Percentiles rank a stretch among this genome's conserved stretches.
Evolutionary conservation across 1,140 invertebrate species (phyloP).

Genomic region (Lucilia sericata): DNA sequence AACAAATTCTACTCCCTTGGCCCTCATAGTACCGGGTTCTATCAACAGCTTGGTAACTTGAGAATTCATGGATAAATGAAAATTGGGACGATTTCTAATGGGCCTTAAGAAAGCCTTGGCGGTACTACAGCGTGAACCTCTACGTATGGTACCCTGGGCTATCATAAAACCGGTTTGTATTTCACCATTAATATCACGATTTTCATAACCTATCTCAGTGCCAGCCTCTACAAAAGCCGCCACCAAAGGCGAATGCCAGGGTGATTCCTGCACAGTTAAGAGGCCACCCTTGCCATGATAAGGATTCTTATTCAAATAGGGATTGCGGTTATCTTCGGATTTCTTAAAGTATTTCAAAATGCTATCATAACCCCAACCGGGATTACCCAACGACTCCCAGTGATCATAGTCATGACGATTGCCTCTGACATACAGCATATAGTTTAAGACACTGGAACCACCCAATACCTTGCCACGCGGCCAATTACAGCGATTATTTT

Average conservation of each 20-base stretch:
- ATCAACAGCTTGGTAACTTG: constrained; percentile 81
- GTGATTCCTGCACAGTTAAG: constrained; percentile 85
- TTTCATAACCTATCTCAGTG: constrained; percentile 87
- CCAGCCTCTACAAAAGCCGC: constrained; percentile 88
- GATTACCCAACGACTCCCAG: constrained; percentile 89
- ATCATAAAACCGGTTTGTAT: constrained; percentile 88
- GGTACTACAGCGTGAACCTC: constrained; percentile 88
- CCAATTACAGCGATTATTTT: constrained; percentile 84
- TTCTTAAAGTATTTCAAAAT: constrained; percentile 91
- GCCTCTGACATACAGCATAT: constrained; percentile 93
- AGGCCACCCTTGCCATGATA: constrained; percentile 84
- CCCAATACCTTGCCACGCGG: constrained; percentile 87
- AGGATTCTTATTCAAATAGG: constrained; percentile 77
- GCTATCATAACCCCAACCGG: constrained; percentile 90
- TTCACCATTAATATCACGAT: constrained; percentile 88
- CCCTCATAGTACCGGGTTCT: constrained; percentile 77
- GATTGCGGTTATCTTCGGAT: constrained; percentile 89
- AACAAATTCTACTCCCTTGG: constrained; percentile 81
- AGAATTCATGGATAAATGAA: constrained; percentile 82
- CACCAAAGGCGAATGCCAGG: constrained; percentile 84
- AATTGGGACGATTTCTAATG: constrained; percentile 79
- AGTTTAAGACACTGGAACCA: constrained; percentile 92
- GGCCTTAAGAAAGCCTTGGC: constrained; percentile 90
- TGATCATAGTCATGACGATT: constrained; percentile 87
- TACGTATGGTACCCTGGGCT: constrained; percentile 87